Percentiles rank a stretch among this genome's conserved stretches.
Conservation (phyloP, 2,888 invertebrate genomes). For the Tinea trinotella region DNA sequence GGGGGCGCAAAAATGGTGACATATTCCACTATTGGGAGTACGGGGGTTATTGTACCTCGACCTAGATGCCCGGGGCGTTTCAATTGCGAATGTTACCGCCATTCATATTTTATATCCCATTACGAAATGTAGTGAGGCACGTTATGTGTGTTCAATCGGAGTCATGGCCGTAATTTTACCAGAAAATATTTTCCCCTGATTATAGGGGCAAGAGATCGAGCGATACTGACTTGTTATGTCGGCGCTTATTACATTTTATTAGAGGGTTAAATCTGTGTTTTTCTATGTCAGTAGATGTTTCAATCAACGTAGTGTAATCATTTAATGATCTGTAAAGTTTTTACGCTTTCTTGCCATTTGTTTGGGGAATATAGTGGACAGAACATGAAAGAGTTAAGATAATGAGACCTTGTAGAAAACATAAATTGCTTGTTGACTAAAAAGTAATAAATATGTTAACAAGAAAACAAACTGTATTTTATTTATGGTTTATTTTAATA, state of each 20-base stretch:
- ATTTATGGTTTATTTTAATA: too few species aligned
- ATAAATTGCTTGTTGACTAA: too few species aligned
- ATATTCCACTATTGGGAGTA: slow-evolving; percentile 56
- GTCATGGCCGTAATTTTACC: slow-evolving; percentile 24
- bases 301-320: background rate
- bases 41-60: slow-evolving; percentile 43
- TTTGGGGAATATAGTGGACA: too few species aligned
- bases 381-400: too few species aligned
- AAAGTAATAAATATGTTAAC: too few species aligned
- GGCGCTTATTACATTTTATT: slow-evolving; percentile 4
- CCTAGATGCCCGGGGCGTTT: slow-evolving; percentile 37
- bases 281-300: background rate
- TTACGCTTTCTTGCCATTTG: too few species aligned
- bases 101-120: slow-evolving; percentile 58
- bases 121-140: slow-evolving; percentile 31
- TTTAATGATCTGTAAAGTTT: background rate
- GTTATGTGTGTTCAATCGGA: slow-evolving; percentile 41
- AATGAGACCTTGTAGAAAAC: too few species aligned
- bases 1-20: slow-evolving; percentile 64
- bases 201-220: slow-evolving; percentile 6
- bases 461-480: too few species aligned
- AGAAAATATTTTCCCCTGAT: slow-evolving; percentile 12
- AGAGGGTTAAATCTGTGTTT: slow-evolving; percentile 3
- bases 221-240: background rate
- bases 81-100: slow-evolving; percentile 32